A percentile compares a stretch with the other conserved stretches of the same genome.
Evolutionary conservation across 2,113 vertebrate genomes (phyloP).

Genomic region (Ptyas mucosa): DNA sequence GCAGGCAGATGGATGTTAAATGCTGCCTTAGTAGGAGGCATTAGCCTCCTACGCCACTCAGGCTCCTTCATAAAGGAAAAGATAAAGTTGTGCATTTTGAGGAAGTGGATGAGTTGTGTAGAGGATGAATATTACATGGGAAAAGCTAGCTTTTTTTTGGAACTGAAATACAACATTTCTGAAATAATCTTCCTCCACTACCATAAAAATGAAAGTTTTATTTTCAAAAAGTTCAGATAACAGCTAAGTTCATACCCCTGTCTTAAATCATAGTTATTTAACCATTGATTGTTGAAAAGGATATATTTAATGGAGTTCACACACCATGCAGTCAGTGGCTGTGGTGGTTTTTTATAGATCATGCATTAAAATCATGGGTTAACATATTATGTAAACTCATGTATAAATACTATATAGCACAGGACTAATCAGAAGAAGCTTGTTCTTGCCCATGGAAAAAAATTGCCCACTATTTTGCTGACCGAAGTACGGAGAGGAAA

Average conservation of each 20-base stretch:
- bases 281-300: neutral
- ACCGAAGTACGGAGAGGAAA: neutral
- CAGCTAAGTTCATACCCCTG: neutral
- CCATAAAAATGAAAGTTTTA: neutral
- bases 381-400: neutral
- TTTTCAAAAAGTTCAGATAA: neutral
- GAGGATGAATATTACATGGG: neutral
- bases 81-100: neutral
- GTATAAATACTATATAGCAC: neutral
- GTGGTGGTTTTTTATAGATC: neutral
- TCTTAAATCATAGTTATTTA: neutral
- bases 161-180: neutral
- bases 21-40: too few species aligned
- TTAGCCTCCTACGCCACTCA: too few species aligned
- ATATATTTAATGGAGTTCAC: neutral
- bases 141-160: neutral
- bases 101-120: neutral
- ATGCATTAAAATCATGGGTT: neutral
- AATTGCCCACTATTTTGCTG: neutral
- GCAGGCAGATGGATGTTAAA: too few species aligned
- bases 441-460: neutral
- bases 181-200: neutral
- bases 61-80: neutral
- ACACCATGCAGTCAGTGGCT: neutral
- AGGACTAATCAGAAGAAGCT: neutral